Evolutionary conservation across 2,888 invertebrate species (phyloP).

Genomic region (Hemicrepidius hirtus): DNA sequence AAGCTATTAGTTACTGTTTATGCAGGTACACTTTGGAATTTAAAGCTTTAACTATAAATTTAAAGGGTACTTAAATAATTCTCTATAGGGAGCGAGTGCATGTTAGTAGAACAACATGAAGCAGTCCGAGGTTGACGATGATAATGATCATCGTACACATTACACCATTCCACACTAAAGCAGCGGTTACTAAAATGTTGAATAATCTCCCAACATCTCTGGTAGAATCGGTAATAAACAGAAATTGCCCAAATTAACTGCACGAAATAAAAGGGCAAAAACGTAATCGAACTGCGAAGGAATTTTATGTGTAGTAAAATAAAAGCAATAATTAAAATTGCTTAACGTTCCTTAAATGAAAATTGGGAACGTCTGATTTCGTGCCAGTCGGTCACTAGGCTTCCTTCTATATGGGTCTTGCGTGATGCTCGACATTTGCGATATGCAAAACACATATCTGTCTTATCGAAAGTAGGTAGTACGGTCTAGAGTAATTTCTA

Average conservation of each 20-base stretch:
- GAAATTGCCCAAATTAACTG: slow-evolving; percentile 4
- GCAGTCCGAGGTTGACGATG: slow-evolving; percentile 27
- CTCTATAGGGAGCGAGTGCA: slow-evolving; percentile 20
- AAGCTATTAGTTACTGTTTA: too few relatives aligned
- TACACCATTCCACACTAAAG: neutral
- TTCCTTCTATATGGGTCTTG: slow-evolving; percentile 41
- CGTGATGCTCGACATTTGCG: slow-evolving; percentile 47
- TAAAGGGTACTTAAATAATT: slow-evolving; percentile 35
- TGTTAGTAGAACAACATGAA: slow-evolving; percentile 30
- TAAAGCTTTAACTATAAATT: slow-evolving; percentile 32
- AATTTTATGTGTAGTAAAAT: neutral
- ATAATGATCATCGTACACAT: slow-evolving; percentile 16
- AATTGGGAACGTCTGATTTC: slow-evolving; percentile 37
- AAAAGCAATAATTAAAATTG: slow-evolving; percentile 25
- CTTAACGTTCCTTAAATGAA: slow-evolving; percentile 9
- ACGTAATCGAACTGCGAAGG: neutral
- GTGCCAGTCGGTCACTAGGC: slow-evolving; percentile 49
- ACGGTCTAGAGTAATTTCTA: slow-evolving; percentile 45
- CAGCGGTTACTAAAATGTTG: slow-evolving; percentile 15
- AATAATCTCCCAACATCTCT: neutral
- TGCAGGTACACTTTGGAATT: slow-evolving; percentile 1
- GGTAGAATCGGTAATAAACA: neutral
- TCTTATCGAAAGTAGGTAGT: slow-evolving; percentile 49
- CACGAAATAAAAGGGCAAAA: slow-evolving; percentile 16
- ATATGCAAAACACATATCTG: slow-evolving; percentile 53